Conservation (phyloP, 2,113 vertebrate genomes). For the Pseudopipra pipra region DNA sequence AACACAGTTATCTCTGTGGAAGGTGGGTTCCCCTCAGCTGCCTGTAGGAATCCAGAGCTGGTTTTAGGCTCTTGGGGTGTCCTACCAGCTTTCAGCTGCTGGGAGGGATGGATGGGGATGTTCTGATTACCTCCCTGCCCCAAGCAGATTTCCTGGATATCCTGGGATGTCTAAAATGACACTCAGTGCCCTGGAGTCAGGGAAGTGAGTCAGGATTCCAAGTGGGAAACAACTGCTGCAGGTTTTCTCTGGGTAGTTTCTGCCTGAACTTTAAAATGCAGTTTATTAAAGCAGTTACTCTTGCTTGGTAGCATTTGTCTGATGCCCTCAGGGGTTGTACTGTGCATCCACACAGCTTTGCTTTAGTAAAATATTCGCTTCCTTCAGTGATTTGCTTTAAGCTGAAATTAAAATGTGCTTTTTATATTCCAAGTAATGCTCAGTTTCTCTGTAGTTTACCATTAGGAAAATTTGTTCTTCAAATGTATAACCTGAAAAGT, state of each 20-base stretch:
- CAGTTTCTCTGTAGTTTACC: not conserved
- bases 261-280: not conserved
- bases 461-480: not conserved
- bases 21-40: not conserved
- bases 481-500: not conserved
- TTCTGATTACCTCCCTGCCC: not conserved
- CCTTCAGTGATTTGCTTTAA: not conserved
- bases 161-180: not conserved
- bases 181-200: not conserved
- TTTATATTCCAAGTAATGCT: not conserved
- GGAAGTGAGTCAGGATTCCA: not conserved
- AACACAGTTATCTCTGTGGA: rapidly evolving
- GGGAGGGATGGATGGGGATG: not conserved
- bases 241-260: not conserved
- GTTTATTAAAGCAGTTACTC: not conserved
- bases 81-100: not conserved
- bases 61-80: not conserved
- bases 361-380: not conserved
- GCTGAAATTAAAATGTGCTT: not conserved
- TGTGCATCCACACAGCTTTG: not conserved
- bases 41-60: not conserved
- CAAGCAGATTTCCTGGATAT: rapidly evolving
- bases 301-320: not conserved
- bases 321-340: not conserved
- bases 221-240: not conserved